Conservation (phyloP, 30 jellyfish, hydroid and myxozoan species). For the Morbakka virulenta region DNA sequence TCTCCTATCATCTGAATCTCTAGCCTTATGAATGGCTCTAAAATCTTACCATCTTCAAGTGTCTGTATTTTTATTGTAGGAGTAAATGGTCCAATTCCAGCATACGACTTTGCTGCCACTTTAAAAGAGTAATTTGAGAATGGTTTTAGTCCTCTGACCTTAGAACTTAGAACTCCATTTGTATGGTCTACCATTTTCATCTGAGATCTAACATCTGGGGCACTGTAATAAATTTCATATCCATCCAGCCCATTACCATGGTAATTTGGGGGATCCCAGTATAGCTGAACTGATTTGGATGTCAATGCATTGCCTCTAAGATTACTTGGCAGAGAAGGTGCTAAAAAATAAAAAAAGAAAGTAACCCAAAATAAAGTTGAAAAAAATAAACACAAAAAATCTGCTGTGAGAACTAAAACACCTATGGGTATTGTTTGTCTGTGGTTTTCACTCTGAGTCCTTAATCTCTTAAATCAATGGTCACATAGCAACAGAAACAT, state of each 20-base stretch:
- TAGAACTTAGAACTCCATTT: constrained; percentile 15
- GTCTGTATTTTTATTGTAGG: constrained; percentile 47
- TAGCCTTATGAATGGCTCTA: no score
- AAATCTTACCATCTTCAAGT: constrained; percentile 86
- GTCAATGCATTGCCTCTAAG: constrained; percentile 25
- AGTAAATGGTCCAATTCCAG: constrained; percentile 81
- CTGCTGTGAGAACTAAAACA: no score
- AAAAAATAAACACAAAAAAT: no score
- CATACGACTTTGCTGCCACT: constrained; percentile 65
- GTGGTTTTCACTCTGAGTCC: no score
- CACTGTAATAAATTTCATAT: constrained; percentile 48
- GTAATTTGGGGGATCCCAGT: constrained; percentile 68
- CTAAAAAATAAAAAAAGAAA: constrained; percentile 1
- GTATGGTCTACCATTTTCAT: constrained; percentile 23
- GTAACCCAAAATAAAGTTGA: no score
- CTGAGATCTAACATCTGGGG: neutral
- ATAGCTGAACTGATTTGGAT: constrained; percentile 42
- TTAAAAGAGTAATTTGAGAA: constrained; percentile 53
- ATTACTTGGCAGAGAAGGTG: constrained; percentile 45
- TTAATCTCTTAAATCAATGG: no score
- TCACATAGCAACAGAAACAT: no score
- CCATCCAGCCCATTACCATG: constrained; percentile 86
- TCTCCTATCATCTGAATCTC: no score
- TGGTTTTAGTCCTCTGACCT: constrained; percentile 73
- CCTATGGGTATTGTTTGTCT: no score